phyloP scores from a whole-genome alignment of 2,888 invertebrate species.

The Petrophora chlorosata region DNA sequence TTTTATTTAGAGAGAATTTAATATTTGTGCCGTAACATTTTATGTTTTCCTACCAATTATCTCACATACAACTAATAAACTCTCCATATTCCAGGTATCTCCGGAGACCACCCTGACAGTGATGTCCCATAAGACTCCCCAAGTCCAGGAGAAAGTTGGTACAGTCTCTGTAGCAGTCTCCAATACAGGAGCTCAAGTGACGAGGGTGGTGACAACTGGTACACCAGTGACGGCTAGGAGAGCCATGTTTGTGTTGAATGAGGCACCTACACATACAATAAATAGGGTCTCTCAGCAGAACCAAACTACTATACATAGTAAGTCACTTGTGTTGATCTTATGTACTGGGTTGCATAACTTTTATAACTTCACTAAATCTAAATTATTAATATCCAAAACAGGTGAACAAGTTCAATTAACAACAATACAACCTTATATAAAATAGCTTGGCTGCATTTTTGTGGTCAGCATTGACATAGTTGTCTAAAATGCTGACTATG shows the following conservation, averaged over 20 bases:
- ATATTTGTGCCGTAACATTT: no score
- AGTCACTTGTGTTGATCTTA: slow-evolving; percentile 44
- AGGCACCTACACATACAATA: slow-evolving; percentile 67
- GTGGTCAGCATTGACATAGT: background rate
- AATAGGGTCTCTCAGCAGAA: slow-evolving; percentile 77
- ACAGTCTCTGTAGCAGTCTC: slow-evolving; percentile 73
- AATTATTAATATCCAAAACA: no score
- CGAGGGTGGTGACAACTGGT: slow-evolving; percentile 71
- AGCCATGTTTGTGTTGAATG: slow-evolving; percentile 80
- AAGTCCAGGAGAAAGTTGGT: slow-evolving; percentile 78
- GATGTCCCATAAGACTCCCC: slow-evolving; percentile 79
- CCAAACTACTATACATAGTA: slow-evolving; percentile 78
- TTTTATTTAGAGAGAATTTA: no score
- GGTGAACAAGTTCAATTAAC: no score
- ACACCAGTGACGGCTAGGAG: slow-evolving; percentile 64
- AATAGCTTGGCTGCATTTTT: no score
- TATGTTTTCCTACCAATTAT: no score
- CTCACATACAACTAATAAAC: background rate
- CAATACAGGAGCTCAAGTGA: slow-evolving; percentile 72
- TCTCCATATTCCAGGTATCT: slow-evolving; percentile 63
- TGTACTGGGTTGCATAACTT: background rate
- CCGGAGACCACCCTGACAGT: slow-evolving; percentile 80
- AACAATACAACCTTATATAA: no score
- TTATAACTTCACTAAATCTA: background rate
- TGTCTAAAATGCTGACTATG: slow-evolving; percentile 3